Percentiles rank a stretch among this genome's conserved stretches.
These are phyloP conservation scores for Diloba caeruleocephala DNA, from an alignment of 2,888 invertebrate genomes.

Conservation along the genomic window DNA sequence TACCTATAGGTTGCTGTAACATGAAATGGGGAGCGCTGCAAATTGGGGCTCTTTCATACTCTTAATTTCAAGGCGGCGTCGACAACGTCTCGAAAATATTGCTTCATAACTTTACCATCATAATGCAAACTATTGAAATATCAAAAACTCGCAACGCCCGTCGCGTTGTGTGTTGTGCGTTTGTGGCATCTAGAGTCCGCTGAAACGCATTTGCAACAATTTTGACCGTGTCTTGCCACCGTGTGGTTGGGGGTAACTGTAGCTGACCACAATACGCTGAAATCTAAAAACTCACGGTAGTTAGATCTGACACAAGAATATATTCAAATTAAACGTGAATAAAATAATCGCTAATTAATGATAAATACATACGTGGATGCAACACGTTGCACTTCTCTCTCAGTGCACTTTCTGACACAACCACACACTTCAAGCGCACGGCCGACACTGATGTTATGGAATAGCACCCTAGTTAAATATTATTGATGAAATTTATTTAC, in stretches of 20 bases:
- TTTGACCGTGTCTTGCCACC: conserved; percentile 10
- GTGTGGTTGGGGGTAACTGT: background rate
- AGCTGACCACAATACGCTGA: conserved; percentile 9
- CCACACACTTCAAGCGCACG: conserved; percentile 35
- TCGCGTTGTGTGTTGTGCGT: too few relatives aligned
- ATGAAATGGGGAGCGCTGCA: conserved; percentile 6
- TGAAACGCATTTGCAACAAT: conserved; percentile 22
- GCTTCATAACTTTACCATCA: conserved; percentile 3
- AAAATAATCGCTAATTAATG: background rate
- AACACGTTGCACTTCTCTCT: conserved; percentile 7
- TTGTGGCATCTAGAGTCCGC: conserved; percentile 7
- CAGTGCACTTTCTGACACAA: conserved; percentile 42
- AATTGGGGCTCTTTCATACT: conserved; percentile 10
- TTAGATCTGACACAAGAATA: too few relatives aligned
- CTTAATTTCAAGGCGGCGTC: conserved; percentile 4
- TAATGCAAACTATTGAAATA: conserved; percentile 21
- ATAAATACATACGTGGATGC: conserved; percentile 31
- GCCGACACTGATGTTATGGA: conserved; percentile 31
- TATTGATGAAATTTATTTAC: conserved; percentile 35
- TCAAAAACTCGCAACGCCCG: conserved; percentile 26
- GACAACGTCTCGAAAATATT: conserved; percentile 8
- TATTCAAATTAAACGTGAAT: background rate
- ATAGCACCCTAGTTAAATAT: conserved; percentile 32
- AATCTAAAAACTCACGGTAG: too few relatives aligned
- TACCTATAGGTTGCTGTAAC: conserved; percentile 38